These are phyloP conservation scores for Stenchaetothrips biformis DNA, from an alignment of 2,888 invertebrate species.

Conservation along the genomic window DNA sequence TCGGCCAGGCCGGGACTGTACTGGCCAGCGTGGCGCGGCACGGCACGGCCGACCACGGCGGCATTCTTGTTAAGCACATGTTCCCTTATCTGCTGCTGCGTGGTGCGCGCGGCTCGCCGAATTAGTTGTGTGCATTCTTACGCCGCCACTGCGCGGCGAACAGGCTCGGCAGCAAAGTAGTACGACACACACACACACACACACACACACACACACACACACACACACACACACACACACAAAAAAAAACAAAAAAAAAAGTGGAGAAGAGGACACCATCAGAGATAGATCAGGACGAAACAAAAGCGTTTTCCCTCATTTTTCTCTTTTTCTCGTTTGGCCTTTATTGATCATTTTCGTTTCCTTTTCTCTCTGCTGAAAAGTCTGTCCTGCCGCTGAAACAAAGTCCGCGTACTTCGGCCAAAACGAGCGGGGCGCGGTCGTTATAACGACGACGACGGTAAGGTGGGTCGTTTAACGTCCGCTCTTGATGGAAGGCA, in stretches of 20 bases:
- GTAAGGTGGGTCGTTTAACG: too few relatives aligned
- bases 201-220: not conserved
- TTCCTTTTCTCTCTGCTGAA: not conserved
- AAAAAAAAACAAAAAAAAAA: not conserved
- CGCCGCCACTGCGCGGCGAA: not conserved
- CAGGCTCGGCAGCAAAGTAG: too few relatives aligned
- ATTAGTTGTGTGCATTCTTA: conserved; percentile 23
- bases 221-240: not conserved
- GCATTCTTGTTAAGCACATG: conserved; percentile 20
- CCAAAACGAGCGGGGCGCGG: too few relatives aligned
- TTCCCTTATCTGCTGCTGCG: conserved; percentile 18
- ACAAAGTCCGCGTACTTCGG: not conserved
- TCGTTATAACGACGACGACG: too few relatives aligned
- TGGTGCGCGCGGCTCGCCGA: conserved; percentile 2
- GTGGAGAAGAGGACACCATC: too few relatives aligned
- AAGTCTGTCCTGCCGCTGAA: not conserved
- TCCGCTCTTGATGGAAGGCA: too few relatives aligned
- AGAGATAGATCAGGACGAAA: too few relatives aligned
- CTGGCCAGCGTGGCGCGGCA: not conserved
- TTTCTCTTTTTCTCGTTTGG: too few relatives aligned
- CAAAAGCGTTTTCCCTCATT: not conserved
- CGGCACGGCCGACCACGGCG: not conserved
- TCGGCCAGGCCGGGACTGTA: too few relatives aligned
- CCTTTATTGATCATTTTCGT: not conserved
- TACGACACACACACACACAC: not conserved